Evolutionary conservation across 2,888 invertebrate species (phyloP).

Genomic region (Caenorhabditis uteleia): DNA sequence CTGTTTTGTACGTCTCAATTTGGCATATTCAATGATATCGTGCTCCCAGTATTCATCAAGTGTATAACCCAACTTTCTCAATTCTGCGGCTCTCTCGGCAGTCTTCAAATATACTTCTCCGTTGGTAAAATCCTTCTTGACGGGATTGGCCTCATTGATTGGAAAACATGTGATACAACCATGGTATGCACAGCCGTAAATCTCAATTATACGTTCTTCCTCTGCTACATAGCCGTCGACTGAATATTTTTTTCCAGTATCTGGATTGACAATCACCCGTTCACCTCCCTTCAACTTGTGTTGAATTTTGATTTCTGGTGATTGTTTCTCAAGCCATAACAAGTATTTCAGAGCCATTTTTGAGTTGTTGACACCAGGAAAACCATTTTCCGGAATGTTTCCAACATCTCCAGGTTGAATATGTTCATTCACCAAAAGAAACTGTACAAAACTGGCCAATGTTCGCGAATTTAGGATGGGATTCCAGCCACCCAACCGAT

Average conservation of each 20-base stretch:
- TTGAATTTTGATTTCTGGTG: background rate
- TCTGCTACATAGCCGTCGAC: background rate
- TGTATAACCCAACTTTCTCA: background rate
- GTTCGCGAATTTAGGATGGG: too few species aligned
- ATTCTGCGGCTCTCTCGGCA: background rate
- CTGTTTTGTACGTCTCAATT: too few species aligned
- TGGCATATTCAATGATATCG: background rate
- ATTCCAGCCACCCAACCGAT: too few species aligned
- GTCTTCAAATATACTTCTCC: background rate
- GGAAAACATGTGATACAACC: background rate
- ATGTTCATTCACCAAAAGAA: slow-evolving; percentile 2
- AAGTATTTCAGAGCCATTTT: slow-evolving; percentile 1
- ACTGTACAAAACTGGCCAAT: background rate
- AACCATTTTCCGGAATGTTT: slow-evolving; percentile 9
- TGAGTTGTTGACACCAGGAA: background rate
- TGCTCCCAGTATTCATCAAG: background rate
- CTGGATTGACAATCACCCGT: background rate
- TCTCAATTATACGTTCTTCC: background rate
- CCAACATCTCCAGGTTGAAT: background rate
- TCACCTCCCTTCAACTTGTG: background rate
- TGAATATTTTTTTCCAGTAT: background rate
- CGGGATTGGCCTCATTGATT: background rate
- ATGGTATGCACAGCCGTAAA: background rate
- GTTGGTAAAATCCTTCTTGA: background rate
- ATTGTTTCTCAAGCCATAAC: background rate